Evolutionary conservation across 2,888 invertebrate genomes (phyloP).

Genomic region (Notodonta ziczac): DNA sequence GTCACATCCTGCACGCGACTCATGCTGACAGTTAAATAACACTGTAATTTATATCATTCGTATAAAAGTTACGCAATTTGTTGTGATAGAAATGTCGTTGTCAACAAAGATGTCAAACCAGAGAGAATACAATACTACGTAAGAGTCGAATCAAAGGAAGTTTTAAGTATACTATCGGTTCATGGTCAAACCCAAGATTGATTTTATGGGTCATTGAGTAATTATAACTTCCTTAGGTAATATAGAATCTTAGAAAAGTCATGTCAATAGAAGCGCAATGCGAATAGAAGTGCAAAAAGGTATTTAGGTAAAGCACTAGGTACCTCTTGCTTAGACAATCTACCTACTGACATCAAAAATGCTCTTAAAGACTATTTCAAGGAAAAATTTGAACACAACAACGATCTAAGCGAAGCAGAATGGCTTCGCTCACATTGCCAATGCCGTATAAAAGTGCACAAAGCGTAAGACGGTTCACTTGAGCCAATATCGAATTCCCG

Average conservation of each 20-base stretch:
- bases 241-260: too few relatives aligned
- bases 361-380: neutral
- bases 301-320: too few relatives aligned
- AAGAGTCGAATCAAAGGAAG: too few relatives aligned
- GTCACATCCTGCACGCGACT: constrained; percentile 31
- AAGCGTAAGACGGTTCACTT: constrained; percentile 62
- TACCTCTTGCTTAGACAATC: too few relatives aligned
- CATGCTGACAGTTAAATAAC: constrained; percentile 38
- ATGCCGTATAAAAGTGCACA: constrained; percentile 69
- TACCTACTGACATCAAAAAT: too few relatives aligned
- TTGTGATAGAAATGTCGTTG: neutral
- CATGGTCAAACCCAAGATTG: too few relatives aligned
- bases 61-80: neutral
- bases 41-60: constrained; percentile 16
- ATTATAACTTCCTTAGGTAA: too few relatives aligned
- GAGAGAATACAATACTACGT: too few relatives aligned
- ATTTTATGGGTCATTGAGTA: too few relatives aligned
- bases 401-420: constrained; percentile 49
- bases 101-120: neutral
- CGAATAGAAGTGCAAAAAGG: too few relatives aligned
- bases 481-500: constrained; percentile 69
- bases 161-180: too few relatives aligned
- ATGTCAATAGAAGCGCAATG: too few relatives aligned
- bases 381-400: neutral
- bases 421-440: constrained; percentile 59